Conservation (phyloP, 1,140 invertebrate species). For the Drosophila lini region DNA sequence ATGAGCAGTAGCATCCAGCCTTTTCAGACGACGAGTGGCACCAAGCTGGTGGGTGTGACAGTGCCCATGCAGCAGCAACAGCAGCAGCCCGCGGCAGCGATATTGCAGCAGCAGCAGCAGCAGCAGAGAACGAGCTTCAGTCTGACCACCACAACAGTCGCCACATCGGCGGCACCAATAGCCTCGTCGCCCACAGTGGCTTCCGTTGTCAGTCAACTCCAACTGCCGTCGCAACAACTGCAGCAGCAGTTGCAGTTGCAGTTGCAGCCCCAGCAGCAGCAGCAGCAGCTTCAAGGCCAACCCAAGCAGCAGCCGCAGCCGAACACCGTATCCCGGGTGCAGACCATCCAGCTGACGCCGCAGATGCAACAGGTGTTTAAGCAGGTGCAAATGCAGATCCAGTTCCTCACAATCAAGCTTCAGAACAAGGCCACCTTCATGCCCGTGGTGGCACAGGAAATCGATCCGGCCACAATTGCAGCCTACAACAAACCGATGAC, state of each 20-base stretch:
- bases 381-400: constrained; percentile 87
- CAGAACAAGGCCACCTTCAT: constrained; percentile 74
- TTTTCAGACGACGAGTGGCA: constrained; percentile 84
- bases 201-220: constrained; percentile 39
- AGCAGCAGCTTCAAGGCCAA: constrained; percentile 22
- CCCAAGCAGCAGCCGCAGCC: constrained; percentile 56
- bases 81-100: constrained; percentile 48
- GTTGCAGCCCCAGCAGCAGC: constrained; percentile 85
- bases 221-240: constrained; percentile 41
- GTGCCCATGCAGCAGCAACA: constrained; percentile 79
- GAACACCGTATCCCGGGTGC: constrained; percentile 85
- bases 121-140: constrained; percentile 54
- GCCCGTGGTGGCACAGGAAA: constrained; percentile 60
- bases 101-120: constrained; percentile 55
- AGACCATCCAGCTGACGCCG: constrained; percentile 87
- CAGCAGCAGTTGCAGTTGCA: constrained; percentile 67
- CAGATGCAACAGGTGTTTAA: constrained; percentile 87
- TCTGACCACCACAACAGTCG: constrained; percentile 36
- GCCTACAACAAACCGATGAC: constrained; percentile 81
- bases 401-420: constrained; percentile 85
- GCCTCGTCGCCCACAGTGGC: constrained; percentile 20
- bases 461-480: constrained; percentile 72
- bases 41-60: constrained; percentile 85
- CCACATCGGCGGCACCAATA: constrained; percentile 15
- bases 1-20: constrained; percentile 82